These are phyloP conservation scores for Myotis davidii DNA, from an alignment of 2,113 vertebrate genomes.

Conservation along the genomic window DNA sequence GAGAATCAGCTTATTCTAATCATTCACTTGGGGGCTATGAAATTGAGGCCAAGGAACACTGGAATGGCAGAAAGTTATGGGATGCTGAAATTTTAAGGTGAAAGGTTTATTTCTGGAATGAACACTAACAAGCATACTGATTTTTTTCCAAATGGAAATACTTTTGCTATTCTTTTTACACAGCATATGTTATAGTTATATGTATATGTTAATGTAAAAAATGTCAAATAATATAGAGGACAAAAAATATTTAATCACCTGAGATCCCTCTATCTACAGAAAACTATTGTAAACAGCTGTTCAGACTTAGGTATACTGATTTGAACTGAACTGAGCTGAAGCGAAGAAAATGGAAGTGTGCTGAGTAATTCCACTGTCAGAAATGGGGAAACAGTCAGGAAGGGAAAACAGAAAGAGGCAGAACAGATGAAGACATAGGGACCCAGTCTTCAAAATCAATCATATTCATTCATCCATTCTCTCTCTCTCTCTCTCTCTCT, in stretches of 20 bases:
- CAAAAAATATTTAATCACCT: neutral
- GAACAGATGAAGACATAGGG: neutral
- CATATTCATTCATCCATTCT: neutral
- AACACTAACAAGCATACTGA: neutral
- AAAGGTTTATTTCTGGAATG: slow-evolving; percentile 41
- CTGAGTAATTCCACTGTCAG: neutral
- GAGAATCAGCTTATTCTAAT: neutral
- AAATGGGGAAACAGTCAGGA: neutral
- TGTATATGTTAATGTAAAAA: neutral
- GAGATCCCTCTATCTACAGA: neutral
- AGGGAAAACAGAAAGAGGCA: neutral
- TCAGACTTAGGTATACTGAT: neutral
- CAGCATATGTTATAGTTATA: no score
- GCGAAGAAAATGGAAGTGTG: neutral
- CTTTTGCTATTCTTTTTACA: neutral
- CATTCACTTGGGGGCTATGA: neutral
- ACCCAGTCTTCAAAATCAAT: neutral
- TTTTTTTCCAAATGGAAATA: slow-evolving; percentile 30
- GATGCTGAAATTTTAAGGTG: slow-evolving; percentile 23
- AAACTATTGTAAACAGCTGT: neutral
- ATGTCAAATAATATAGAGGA: slow-evolving; percentile 10
- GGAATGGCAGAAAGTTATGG: neutral
- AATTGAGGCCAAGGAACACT: neutral
- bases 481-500: neutral
- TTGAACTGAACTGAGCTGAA: neutral